Conservation (phyloP, 92 coral and sea anemone species). For the Parazoanthus darwini region DNA sequence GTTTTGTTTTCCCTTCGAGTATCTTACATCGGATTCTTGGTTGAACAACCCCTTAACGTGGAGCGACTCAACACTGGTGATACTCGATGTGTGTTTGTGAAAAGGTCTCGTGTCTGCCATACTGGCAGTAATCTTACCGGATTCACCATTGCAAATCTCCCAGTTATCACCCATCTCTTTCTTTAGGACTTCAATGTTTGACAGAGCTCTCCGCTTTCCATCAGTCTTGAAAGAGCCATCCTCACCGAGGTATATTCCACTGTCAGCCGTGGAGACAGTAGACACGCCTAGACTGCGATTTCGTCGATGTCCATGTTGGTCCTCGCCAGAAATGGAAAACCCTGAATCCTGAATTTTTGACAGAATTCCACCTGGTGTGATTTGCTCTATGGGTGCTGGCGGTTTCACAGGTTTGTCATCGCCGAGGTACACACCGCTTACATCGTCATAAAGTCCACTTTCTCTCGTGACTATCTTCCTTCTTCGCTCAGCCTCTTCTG, state of each 20-base stretch:
- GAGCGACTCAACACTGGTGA: conserved; percentile 36
- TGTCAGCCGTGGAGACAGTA: neutral
- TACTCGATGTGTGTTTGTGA: conserved; percentile 50
- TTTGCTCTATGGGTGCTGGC: conserved; percentile 61
- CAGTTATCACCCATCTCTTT: conserved; percentile 39
- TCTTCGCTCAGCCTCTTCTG: conserved; percentile 80
- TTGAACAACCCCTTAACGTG: conserved; percentile 24
- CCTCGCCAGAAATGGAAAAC: conserved; percentile 4
- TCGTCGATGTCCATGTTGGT: conserved; percentile 60
- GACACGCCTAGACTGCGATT: conserved; percentile 57
- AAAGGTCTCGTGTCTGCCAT: neutral
- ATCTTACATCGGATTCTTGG: neutral
- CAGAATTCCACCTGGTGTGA: conserved; percentile 82
- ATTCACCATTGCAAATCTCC: neutral
- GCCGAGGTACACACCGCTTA: conserved; percentile 93
- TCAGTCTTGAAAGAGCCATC: conserved; percentile 39
- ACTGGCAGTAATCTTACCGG: neutral
- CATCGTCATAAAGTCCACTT: conserved; percentile 91
- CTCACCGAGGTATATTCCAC: conserved; percentile 14
- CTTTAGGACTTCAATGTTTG: conserved; percentile 48
- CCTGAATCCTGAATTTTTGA: conserved; percentile 56
- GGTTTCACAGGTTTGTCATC: conserved; percentile 73
- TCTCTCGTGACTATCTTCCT: conserved; percentile 76
- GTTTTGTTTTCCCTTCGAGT: conserved; percentile 5
- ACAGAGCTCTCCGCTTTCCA: conserved; percentile 65